phyloP scores from a whole-genome alignment of 2,797 vertebrate genomes.

The Argentina silus region DNA sequence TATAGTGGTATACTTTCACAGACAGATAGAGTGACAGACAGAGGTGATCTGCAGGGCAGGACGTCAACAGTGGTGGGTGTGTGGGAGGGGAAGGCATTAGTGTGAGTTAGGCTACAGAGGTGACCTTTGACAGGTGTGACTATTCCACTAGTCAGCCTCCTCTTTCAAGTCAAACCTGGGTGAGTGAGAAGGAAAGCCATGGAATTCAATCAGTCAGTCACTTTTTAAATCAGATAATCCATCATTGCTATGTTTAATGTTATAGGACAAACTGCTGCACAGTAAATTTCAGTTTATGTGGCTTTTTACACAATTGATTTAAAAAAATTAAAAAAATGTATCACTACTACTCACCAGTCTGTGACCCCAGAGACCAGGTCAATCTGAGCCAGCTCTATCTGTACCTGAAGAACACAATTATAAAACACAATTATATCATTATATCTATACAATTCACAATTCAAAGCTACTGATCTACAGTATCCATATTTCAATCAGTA shows the following conservation, averaged over 20 bases:
- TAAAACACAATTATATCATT: conserved; percentile 17
- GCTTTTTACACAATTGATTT: background rate
- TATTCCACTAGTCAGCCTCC: conserved; percentile 61
- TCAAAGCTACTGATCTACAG: background rate
- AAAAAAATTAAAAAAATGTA: background rate
- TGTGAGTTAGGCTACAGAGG: conserved; percentile 53
- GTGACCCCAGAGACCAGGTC: conserved; percentile 81
- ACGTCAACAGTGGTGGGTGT: conserved; percentile 33
- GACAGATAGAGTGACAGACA: conserved; percentile 33
- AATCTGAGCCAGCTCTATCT: conserved; percentile 81
- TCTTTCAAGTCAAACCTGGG: conserved; percentile 85
- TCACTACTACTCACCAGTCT: conserved; percentile 84
- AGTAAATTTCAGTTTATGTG: background rate
- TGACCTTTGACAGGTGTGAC: background rate
- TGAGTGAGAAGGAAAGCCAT: conserved; percentile 16
- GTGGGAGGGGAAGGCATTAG: conserved; percentile 59
- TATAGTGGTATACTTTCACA: conserved; percentile 20
- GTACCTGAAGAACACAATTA: conserved; percentile 71
- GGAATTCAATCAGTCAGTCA: background rate
- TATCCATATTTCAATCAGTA: too few relatives aligned
- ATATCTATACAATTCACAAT: background rate
- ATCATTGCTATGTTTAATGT: background rate
- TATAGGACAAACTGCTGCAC: too few relatives aligned
- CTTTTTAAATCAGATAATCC: background rate
- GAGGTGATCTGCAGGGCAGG: conserved; percentile 38